Conservation (phyloP, 37 sponge, comb jelly and placozoan species). For the Spongilla lacustris region DNA sequence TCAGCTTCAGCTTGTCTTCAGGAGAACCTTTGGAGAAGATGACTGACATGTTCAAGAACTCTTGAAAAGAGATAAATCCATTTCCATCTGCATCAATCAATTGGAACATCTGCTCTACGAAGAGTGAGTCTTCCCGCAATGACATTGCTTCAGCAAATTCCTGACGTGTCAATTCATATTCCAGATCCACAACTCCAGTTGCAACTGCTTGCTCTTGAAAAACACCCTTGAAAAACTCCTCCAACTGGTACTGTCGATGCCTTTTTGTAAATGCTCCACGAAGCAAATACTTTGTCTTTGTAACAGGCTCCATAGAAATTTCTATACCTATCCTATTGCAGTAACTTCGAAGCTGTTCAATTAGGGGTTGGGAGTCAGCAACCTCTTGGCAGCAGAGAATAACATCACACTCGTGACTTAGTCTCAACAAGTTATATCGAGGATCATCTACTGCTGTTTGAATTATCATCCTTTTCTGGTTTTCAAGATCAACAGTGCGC, state of each 20-base stretch:
- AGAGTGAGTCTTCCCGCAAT: constrained; percentile 79
- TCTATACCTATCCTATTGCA: constrained; percentile 56
- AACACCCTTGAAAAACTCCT: constrained; percentile 87
- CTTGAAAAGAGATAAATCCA: constrained; percentile 89
- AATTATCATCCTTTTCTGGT: constrained; percentile 51
- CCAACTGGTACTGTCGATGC: constrained; percentile 74
- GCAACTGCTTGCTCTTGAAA: constrained; percentile 66
- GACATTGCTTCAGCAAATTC: constrained; percentile 97
- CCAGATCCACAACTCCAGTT: constrained; percentile 29
- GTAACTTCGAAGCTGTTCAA: constrained; percentile 63
- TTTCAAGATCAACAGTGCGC: constrained; percentile 67
- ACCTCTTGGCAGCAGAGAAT: constrained; percentile 41
- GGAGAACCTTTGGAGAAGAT: constrained; percentile 90
- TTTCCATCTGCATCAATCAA: constrained; percentile 89
- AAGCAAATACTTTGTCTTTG: constrained; percentile 39
- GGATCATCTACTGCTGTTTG: constrained; percentile 61
- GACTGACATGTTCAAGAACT: constrained; percentile 92
- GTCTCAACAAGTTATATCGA: constrained; percentile 40
- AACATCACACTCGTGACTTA: constrained; percentile 78
- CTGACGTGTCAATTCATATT: constrained; percentile 77
- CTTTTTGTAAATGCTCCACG: constrained; percentile 71
- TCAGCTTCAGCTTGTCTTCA: constrained; percentile 93
- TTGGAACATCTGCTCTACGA: constrained; percentile 97
- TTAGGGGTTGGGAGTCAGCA: constrained; percentile 52
- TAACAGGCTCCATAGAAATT: constrained; percentile 47